A percentile compares a stretch with the other conserved stretches of the same genome.
Conservation (phyloP, 37 sponge, comb jelly and placozoan species). For the Ephydatia muelleri region DNA sequence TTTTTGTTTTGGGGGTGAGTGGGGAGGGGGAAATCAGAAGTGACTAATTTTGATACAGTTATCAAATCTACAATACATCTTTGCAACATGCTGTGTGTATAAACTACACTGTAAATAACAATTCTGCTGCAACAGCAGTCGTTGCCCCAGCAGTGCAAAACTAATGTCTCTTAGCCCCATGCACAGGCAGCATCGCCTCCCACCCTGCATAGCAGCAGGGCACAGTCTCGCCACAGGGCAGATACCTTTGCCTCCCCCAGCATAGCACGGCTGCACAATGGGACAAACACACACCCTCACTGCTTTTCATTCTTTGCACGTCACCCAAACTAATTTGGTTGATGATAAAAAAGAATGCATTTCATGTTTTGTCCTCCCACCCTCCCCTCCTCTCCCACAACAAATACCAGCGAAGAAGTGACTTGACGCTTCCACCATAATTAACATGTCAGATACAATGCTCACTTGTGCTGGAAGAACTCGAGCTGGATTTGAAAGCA, state of each 20-base stretch:
- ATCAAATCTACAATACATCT: no score
- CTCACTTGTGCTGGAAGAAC: constrained; percentile 85
- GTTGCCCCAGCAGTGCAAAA: no score
- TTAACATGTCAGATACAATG: not conserved
- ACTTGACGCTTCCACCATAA: no score
- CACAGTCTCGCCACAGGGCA: not conserved
- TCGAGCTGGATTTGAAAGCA: constrained; percentile 92
- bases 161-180: no score
- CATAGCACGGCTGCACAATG: not conserved
- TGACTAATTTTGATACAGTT: no score
- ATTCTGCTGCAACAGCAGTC: no score
- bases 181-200: not conserved
- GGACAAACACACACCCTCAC: not conserved
- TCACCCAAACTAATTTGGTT: constrained; percentile 83
- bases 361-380: constrained; percentile 54
- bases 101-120: no score
- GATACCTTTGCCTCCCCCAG: not conserved
- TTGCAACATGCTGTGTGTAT: no score
- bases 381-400: not conserved
- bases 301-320: constrained; percentile 29
- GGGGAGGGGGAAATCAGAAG: no score
- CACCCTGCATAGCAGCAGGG: not conserved
- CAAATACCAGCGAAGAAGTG: not conserved
- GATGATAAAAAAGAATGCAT: constrained; percentile 81
- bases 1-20: no score